Base-by-base conservation (phyloP, 2,797 vertebrate genomes). In the Sylvia borin region DNA sequence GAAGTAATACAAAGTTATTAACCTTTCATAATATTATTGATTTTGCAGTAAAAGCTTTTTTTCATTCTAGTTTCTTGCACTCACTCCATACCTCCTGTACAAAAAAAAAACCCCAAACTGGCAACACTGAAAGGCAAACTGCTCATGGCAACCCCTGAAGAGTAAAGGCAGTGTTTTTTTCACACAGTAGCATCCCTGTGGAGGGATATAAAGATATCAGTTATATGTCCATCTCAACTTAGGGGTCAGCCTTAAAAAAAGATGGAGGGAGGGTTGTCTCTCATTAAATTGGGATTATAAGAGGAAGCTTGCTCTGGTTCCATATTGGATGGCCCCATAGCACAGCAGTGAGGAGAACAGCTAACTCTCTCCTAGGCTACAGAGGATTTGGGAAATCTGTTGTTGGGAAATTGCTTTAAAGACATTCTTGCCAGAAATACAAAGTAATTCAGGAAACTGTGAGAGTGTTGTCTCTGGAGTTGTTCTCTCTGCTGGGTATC, bases 401-500 rank as follows among this genome's bases (percentile, higher is more conserved):
- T 81, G n/a, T 43, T 75, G 62, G 53, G 62, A 17, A 50, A 18
- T 57, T 74, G 16, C 21, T 92, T 90, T 82, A 57, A 84, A 91
- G 36, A 26, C 31, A 29, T 6, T 3, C 48, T 58, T 57, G 38
- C 34, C 18, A 86, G 64, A 93, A 92, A 31, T 38, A 36, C 14
- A 4, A 20, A 50, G 19, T 48, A 19, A 18, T 74, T 20, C 26
- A 82, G 48, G 74, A 67, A 89, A 34, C 13, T 11, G 25, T 2
- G 0, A 18, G 42, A 32, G 15, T 20, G 7, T 72, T 74, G 55
- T 74, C 54, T 60, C 61, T 77, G 65, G 40, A 18, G 24, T 14
- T 68, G 24, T 66, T 88, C 27, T 80, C 17, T 57, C 36, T 0
- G 0, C 5, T 6, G 32, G 19, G 1, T 57, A 16, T 55, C 3